A percentile compares a stretch with the other conserved stretches of the same genome.
Conservation (phyloP, 2,888 invertebrate species). For the Hololepta plana region DNA sequence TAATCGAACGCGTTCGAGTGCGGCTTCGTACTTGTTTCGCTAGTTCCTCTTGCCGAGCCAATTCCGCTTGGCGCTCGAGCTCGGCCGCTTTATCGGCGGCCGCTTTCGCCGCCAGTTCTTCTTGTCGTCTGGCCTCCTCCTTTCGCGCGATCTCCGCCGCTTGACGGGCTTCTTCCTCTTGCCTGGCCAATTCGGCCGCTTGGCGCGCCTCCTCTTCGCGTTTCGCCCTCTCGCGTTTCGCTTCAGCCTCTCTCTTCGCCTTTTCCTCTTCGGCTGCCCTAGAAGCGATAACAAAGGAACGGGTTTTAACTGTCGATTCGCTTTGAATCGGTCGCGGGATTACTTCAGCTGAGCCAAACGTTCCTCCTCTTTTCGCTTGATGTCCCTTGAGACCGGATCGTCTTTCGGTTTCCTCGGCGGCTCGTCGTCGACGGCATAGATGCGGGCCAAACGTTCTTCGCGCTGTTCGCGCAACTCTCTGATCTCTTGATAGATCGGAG, state of each 20-base stretch:
- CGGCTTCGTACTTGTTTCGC: constrained; percentile 21
- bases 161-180: constrained; percentile 31
- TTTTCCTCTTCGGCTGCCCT: constrained; percentile 2
- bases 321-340: too few species aligned
- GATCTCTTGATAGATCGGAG: constrained; percentile 17
- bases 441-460: constrained; percentile 40
- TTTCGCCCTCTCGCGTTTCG: constrained; percentile 19
- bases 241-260: constrained; percentile 3
- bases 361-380: constrained; percentile 43
- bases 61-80: constrained; percentile 24
- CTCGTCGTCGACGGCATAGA: constrained; percentile 32
- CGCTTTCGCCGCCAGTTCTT: constrained; percentile 28
- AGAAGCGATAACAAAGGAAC: too few species aligned
- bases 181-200: constrained; percentile 11
- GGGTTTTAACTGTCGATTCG: too few species aligned
- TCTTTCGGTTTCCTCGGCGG: constrained; percentile 23
- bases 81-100: constrained; percentile 29
- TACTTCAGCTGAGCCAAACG: too few species aligned
- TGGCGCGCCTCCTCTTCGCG: constrained; percentile 22
- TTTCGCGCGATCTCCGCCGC: constrained; percentile 31
- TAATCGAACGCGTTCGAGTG: neutral
- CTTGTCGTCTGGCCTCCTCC: constrained; percentile 32
- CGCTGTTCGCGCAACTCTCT: constrained; percentile 42
- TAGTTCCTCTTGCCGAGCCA: constrained; percentile 21
- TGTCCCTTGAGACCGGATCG: constrained; percentile 28